Evolutionary conservation across 2,888 invertebrate species (phyloP).

Genomic region (Hirudinaria manillensis): DNA sequence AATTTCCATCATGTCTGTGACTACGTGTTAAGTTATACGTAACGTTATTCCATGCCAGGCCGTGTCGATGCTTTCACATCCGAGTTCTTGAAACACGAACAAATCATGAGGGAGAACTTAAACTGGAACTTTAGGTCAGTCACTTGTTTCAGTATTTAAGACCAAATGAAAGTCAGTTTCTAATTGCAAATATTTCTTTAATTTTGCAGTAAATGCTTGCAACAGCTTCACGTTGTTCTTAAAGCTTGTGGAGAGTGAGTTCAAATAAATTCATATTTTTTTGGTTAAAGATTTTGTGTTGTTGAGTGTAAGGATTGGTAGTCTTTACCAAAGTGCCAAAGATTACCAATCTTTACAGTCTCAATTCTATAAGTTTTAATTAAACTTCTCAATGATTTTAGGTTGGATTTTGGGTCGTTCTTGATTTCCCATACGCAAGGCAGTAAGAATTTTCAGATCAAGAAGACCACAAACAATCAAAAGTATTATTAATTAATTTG

Average conservation of each 20-base stretch:
- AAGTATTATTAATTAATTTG: background rate
- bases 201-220: conserved; percentile 14
- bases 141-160: background rate
- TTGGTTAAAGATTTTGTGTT: too few relatives aligned
- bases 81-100: conserved; percentile 2
- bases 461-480: conserved; percentile 12
- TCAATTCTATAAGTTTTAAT: background rate
- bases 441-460: background rate
- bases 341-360: background rate
- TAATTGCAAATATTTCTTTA: background rate
- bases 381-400: background rate
- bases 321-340: too few relatives aligned
- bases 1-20: background rate
- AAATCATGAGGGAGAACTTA: conserved; percentile 1
- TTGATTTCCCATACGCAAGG: conserved; percentile 1
- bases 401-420: background rate
- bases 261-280: too few relatives aligned
- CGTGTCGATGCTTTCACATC: conserved; percentile 12
- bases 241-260: conserved; percentile 5
- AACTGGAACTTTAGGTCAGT: conserved; percentile 3
- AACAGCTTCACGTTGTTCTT: background rate
- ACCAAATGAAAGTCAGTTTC: background rate
- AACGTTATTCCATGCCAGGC: background rate
- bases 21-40: background rate
- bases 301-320: too few relatives aligned